Conservation (phyloP, 2,888 invertebrate species). For the Dicranocentrus wangi region DNA sequence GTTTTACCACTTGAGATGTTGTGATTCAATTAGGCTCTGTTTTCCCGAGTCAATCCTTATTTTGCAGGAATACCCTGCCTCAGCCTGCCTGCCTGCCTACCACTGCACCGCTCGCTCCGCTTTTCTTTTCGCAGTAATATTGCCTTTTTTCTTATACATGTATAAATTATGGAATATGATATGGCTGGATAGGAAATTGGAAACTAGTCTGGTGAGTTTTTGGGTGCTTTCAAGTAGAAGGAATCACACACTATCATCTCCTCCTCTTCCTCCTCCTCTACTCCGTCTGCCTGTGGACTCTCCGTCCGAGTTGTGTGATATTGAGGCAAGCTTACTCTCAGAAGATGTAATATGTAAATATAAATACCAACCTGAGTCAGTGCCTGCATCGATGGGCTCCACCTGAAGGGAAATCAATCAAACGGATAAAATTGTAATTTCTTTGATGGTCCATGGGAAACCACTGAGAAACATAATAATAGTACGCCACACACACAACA, state of each 20-base stretch:
- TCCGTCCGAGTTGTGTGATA: too few relatives aligned
- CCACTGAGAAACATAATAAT: neutral
- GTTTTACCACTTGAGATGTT: slow-evolving; percentile 4
- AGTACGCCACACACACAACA: neutral
- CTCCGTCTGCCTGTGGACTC: too few relatives aligned
- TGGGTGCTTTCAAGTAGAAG: too few relatives aligned
- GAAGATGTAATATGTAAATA: slow-evolving; percentile 5
- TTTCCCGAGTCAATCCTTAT: too few relatives aligned
- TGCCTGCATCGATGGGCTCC: slow-evolving; percentile 76
- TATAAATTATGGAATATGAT: slow-evolving; percentile 12
- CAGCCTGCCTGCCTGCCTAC: too few relatives aligned
- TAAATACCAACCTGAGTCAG: slow-evolving; percentile 74
- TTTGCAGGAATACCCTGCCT: too few relatives aligned
- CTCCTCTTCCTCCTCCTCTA: too few relatives aligned
- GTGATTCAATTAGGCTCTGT: slow-evolving; percentile 29
- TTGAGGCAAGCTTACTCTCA: neutral
- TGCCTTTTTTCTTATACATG: too few relatives aligned
- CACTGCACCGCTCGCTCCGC: too few relatives aligned
- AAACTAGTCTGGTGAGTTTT: slow-evolving; percentile 6
- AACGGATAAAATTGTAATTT: slow-evolving; percentile 49
- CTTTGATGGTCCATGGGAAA: slow-evolving; percentile 2
- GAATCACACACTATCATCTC: too few relatives aligned
- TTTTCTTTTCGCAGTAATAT: too few relatives aligned
- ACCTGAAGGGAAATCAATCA: slow-evolving; percentile 73
- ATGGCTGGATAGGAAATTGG: slow-evolving; percentile 19